phyloP scores from a whole-genome alignment of 1,140 invertebrate genomes.

The Hydropsyche tenuis region DNA sequence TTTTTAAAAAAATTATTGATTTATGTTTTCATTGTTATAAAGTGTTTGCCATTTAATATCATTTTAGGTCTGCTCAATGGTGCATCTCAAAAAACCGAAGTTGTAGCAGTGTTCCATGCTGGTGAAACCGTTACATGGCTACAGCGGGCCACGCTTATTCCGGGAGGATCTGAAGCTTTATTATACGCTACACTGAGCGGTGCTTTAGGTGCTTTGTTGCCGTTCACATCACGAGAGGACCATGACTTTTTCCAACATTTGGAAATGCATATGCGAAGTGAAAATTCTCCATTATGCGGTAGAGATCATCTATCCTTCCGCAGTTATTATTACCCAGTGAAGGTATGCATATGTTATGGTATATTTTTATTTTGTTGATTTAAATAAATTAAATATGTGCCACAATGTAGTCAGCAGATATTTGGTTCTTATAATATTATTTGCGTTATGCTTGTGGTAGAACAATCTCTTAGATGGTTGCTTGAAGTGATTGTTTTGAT shows the following conservation, averaged over 20 bases:
- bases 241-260: constrained; percentile 99
- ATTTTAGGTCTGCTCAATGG: constrained; percentile 83
- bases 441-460: constrained; percentile 49
- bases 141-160: constrained; percentile 95
- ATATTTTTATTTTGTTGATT: not conserved
- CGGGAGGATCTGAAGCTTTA: constrained; percentile 94
- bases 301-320: constrained; percentile 96
- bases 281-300: constrained; percentile 95
- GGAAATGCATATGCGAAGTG: constrained; percentile 99
- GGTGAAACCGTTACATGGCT: constrained; percentile 91
- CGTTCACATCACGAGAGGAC: constrained; percentile 98
- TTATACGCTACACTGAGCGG: constrained; percentile 97
- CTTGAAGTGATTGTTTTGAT: constrained; percentile 45
- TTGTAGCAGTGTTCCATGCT: constrained; percentile 92
- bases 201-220: constrained; percentile 93
- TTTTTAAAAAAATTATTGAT: constrained; percentile 24
- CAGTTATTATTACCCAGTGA: constrained; percentile 98
- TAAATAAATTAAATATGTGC: constrained; percentile 5
- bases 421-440: constrained; percentile 37
- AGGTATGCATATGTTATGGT: constrained; percentile 70
- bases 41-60: constrained; percentile 12
- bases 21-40: constrained; percentile 5
- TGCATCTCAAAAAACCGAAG: constrained; percentile 96
- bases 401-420: constrained; percentile 48
- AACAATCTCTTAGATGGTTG: constrained; percentile 40